Evolutionary conservation across 1,140 invertebrate species (phyloP).

Genomic region (Eubasilissa regina): DNA sequence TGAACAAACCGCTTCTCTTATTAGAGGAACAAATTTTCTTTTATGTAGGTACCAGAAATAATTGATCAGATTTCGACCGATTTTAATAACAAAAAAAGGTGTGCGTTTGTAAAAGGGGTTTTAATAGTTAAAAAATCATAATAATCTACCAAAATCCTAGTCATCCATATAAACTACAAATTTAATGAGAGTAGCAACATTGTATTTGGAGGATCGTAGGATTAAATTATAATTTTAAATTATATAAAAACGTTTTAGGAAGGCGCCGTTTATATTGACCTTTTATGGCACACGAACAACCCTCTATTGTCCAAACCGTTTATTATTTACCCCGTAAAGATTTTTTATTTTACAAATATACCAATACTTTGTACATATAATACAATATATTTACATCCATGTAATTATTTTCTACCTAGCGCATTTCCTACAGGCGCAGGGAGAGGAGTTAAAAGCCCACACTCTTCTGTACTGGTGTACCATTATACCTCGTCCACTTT

Average conservation of each 20-base stretch:
- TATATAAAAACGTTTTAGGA: constrained; percentile 47
- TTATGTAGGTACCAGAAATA: no score
- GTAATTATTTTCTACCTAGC: no score
- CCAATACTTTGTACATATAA: background rate
- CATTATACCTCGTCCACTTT: no score
- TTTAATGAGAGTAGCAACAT: constrained; percentile 21
- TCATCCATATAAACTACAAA: constrained; percentile 28
- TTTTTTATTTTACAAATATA: background rate
- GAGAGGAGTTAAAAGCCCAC: no score
- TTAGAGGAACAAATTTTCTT: no score
- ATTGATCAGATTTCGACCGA: background rate
- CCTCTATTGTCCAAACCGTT: background rate
- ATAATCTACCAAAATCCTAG: constrained; percentile 31
- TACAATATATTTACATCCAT: no score
- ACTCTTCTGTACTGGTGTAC: no score
- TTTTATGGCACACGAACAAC: constrained; percentile 36
- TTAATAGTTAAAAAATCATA: constrained; percentile 15
- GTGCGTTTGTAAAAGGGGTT: constrained; percentile 15
- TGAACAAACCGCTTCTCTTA: no score
- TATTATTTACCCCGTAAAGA: background rate
- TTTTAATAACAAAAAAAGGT: constrained; percentile 16
- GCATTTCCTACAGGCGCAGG: no score
- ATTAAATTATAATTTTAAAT: constrained; percentile 49
- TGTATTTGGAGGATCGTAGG: background rate
- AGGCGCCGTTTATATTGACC: constrained; percentile 43